These are phyloP conservation scores for Jordanella pulchra DNA, from an alignment of 2,797 vertebrate genomes.

Conservation along the genomic window DNA sequence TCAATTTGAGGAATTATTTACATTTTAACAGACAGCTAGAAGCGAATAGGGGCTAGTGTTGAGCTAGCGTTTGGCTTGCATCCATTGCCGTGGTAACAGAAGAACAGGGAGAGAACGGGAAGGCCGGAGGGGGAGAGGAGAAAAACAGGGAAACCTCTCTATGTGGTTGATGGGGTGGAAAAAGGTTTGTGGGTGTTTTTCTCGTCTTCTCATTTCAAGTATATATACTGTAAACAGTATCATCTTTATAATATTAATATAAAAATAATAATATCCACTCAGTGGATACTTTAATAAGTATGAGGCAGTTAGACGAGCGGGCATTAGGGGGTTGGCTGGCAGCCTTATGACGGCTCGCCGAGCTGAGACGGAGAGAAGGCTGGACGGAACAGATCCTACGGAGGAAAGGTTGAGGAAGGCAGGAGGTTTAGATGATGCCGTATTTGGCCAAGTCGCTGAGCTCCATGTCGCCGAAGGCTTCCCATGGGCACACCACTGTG, in stretches of 20 bases:
- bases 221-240: conserved; percentile 71
- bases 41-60: conserved; percentile 64
- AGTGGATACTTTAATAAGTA: conserved; percentile 38
- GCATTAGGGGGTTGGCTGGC: conserved; percentile 58
- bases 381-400: conserved; percentile 11
- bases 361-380: conserved; percentile 24
- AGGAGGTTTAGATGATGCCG: conserved; percentile 82
- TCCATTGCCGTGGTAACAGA: conserved; percentile 39
- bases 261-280: conserved; percentile 61
- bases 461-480: conserved; percentile 87
- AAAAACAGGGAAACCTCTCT: conserved; percentile 15
- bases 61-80: conserved; percentile 61
- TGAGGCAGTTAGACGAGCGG: conserved; percentile 72
- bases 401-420: conserved; percentile 53
- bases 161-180: conserved; percentile 29
- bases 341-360: conserved; percentile 58
- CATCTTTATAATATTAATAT: conserved; percentile 60
- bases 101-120: neutral
- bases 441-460: conserved; percentile 87
- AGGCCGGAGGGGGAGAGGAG: neutral
- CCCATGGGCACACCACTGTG: conserved; percentile 87
- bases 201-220: conserved; percentile 69
- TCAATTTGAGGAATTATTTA: conserved; percentile 56
- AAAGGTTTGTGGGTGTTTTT: conserved; percentile 40
- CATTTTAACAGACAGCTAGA: conserved; percentile 63